Conservation (phyloP, 2,113 vertebrate genomes). For the Myotis lucifugus region DNA sequence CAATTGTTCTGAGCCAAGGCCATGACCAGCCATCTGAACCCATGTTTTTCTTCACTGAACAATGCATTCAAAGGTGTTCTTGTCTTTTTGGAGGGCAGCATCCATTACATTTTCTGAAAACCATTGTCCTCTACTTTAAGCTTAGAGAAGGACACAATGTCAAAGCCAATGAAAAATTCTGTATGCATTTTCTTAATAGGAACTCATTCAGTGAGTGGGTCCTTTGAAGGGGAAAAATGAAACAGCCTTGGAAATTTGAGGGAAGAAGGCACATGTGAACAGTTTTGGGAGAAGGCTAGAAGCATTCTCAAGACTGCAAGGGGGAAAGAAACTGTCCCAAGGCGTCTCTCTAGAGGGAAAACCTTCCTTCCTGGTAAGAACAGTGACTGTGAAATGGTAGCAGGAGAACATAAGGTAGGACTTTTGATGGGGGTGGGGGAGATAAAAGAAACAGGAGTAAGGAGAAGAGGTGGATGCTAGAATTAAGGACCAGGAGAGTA, state of each 20-base stretch:
- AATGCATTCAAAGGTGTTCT: background rate
- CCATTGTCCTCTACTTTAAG: background rate
- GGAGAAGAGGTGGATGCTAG: background rate
- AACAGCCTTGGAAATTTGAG: background rate
- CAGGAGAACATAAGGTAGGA: background rate
- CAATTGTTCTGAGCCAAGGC: background rate
- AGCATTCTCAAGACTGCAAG: background rate
- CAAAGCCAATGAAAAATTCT: background rate
- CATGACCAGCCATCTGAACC: background rate
- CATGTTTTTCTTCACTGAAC: background rate
- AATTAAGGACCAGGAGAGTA: background rate
- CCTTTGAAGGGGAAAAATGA: constrained; percentile 7
- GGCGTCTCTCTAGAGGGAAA: background rate
- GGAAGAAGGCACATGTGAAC: background rate
- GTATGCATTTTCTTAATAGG: background rate
- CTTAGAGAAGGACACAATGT: constrained; percentile 10
- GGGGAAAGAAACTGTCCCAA: background rate
- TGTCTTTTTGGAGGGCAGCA: constrained; percentile 39
- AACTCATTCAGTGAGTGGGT: background rate
- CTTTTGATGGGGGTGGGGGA: background rate
- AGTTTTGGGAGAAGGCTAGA: background rate
- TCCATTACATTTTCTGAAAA: constrained; percentile 9
- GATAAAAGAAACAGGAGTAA: background rate
- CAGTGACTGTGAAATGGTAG: background rate
- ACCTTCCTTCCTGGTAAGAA: background rate